Evolutionary conservation across 1,140 invertebrate genomes (phyloP).

Genomic region (Bicyclus anynana): DNA sequence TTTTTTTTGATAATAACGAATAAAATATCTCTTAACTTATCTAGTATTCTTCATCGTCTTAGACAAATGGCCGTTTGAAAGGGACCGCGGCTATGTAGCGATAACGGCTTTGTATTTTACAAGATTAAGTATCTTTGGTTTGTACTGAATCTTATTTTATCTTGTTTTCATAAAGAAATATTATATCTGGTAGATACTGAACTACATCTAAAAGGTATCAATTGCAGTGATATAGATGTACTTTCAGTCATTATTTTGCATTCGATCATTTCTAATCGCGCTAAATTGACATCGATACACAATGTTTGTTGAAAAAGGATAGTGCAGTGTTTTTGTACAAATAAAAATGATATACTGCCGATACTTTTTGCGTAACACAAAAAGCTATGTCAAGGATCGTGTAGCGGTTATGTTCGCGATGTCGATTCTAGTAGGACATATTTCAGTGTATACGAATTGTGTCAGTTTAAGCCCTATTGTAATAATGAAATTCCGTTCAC

Average conservation of each 20-base stretch:
- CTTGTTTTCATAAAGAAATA: no score
- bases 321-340: no score
- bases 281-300: no score
- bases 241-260: no score
- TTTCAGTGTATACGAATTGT: neutral
- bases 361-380: no score
- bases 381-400: neutral
- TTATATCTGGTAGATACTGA: no score
- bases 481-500: slow-evolving; percentile 17
- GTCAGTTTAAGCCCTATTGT: neutral
- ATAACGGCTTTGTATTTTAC: neutral
- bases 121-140: neutral
- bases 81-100: neutral
- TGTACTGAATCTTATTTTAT: no score
- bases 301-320: no score
- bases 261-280: no score
- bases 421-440: neutral
- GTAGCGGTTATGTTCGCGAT: neutral
- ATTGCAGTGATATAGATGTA: no score
- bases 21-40: neutral
- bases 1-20: neutral
- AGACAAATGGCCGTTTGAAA: neutral
- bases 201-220: no score
- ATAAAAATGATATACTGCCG: no score
- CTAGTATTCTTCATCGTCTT: neutral